Evolutionary conservation across 2,797 vertebrate genomes (phyloP).

Genomic region (Falco biarmicus): DNA sequence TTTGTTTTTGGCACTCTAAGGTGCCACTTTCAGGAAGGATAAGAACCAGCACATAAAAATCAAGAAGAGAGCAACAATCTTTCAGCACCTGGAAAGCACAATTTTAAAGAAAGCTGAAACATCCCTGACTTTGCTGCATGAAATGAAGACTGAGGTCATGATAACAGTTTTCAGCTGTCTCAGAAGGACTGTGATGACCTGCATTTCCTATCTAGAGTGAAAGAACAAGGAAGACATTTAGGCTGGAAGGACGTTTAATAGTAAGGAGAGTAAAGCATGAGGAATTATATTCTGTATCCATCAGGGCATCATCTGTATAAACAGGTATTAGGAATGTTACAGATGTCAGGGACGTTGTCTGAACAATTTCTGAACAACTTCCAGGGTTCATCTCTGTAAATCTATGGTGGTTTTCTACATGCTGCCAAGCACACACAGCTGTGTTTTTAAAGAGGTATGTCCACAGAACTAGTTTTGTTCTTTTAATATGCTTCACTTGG

Average conservation of each 20-base stretch:
- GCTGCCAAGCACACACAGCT: neutral
- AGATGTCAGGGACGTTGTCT: neutral
- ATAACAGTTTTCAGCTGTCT: neutral
- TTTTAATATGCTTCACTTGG: neutral
- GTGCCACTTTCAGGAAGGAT: neutral
- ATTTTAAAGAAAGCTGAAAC: neutral
- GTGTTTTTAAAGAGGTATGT: neutral
- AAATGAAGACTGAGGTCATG: neutral
- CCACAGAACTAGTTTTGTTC: neutral
- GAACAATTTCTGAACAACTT: neutral
- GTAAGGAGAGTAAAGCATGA: neutral
- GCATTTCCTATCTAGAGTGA: neutral
- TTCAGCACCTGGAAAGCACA: fast-evolving
- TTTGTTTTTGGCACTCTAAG: neutral
- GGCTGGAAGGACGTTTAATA: neutral
- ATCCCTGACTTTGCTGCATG: neutral
- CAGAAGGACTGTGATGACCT: neutral
- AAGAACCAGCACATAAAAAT: neutral
- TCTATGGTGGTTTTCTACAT: neutral
- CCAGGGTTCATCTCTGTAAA: neutral
- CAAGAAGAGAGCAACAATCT: neutral
- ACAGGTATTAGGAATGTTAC: neutral
- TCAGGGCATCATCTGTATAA: neutral
- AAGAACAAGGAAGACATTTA: neutral
- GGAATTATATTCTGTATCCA: neutral